These are phyloP conservation scores for Pterocles gutturalis DNA, from an alignment of 2,113 vertebrate genomes.

Conservation along the genomic window DNA sequence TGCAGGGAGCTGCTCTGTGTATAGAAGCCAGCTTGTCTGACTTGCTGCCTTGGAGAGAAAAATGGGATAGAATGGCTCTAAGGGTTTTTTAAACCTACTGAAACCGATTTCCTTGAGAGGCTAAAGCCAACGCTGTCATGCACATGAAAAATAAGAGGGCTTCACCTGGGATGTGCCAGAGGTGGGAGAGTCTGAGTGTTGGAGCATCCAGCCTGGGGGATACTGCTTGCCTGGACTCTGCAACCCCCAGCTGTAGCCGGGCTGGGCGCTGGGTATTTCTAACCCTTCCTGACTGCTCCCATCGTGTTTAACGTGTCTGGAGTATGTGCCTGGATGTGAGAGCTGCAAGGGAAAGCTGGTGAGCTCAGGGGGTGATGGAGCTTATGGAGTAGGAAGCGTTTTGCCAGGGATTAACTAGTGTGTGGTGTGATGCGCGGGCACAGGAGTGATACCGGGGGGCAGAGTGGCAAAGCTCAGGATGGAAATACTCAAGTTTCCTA, in stretches of 20 bases:
- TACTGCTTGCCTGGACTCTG: neutral
- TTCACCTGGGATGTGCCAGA: neutral
- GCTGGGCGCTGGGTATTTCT: neutral
- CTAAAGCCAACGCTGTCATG: accelerated
- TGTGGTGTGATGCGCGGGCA: neutral
- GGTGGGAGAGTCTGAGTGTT: neutral
- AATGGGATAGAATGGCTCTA: neutral
- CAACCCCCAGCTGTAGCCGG: neutral
- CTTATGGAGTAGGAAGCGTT: neutral
- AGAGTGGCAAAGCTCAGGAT: neutral
- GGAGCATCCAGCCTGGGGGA: neutral
- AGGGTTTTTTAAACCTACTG: neutral
- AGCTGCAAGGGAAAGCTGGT: neutral
- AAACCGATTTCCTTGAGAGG: neutral
- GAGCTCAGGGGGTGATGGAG: too few relatives aligned
- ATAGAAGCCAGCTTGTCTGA: neutral
- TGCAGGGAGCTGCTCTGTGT: neutral
- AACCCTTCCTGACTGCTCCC: neutral
- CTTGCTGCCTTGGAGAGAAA: neutral
- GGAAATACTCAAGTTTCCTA: neutral
- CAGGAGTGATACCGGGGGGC: too few relatives aligned
- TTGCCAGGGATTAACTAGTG: neutral
- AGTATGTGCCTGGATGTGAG: neutral
- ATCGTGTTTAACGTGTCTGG: accelerated
- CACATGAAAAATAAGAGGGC: neutral